Evolutionary conservation across 1,140 invertebrate species (phyloP).

Genomic region (Papilio xuthus): DNA sequence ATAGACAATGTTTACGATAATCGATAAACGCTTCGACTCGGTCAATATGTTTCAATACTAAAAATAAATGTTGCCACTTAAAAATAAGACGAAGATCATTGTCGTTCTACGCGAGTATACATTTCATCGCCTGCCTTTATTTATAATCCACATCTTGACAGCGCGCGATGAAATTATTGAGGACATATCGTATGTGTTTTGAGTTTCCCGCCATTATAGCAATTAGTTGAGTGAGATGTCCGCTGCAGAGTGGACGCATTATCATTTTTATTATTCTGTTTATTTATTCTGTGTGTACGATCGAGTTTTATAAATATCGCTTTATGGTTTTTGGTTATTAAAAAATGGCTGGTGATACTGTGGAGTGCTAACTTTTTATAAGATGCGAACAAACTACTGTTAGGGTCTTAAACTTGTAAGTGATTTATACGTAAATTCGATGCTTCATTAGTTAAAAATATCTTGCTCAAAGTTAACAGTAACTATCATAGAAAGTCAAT

Average conservation of each 20-base stretch:
- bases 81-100: conserved; percentile 74
- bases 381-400: neutral
- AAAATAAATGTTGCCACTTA: conserved; percentile 49
- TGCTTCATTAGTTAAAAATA: neutral
- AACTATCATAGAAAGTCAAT: no score
- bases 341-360: neutral
- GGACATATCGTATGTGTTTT: conserved; percentile 66
- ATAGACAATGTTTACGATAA: neutral
- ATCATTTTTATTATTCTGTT: conserved; percentile 66
- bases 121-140: conserved; percentile 77
- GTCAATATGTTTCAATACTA: conserved; percentile 28
- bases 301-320: conserved; percentile 38
- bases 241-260: conserved; percentile 66
- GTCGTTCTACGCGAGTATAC: conserved; percentile 72
- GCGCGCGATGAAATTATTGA: conserved; percentile 70
- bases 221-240: conserved; percentile 81
- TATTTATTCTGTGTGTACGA: conserved; percentile 44
- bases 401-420: neutral
- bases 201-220: conserved; percentile 74
- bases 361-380: neutral
- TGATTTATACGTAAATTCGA: neutral
- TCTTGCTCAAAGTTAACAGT: no score
- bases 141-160: conserved; percentile 73
- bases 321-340: conserved; percentile 1
- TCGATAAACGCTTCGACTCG: conserved; percentile 6